Percentiles rank a stretch among this genome's conserved stretches.
phyloP scores from a whole-genome alignment of 1,140 invertebrate genomes.

The Trachelipus rathkii region DNA sequence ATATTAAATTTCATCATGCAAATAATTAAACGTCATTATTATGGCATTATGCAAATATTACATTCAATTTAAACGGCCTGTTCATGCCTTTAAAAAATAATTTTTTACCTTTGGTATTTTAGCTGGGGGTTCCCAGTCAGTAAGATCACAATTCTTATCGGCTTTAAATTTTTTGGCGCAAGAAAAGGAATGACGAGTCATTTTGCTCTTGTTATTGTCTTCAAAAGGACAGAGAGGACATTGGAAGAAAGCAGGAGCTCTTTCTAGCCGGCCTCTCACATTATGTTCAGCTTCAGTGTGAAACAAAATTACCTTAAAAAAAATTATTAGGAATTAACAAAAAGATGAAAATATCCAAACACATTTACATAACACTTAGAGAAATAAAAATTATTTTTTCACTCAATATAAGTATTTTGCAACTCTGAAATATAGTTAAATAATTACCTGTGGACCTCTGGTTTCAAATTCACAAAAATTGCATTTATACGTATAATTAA shows the following conservation, averaged over 20 bases:
- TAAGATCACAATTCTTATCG: slow-evolving; percentile 75
- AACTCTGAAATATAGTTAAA: no score
- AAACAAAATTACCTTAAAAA: slow-evolving; percentile 74
- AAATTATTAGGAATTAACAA: slow-evolving; percentile 52
- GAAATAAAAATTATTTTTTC: no score
- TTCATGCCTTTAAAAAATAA: no score
- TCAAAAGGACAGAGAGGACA: slow-evolving; percentile 92
- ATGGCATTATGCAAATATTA: neutral
- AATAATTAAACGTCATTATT: no score
- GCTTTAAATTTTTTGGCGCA: slow-evolving; percentile 87
- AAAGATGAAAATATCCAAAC: no score
- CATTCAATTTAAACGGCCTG: no score
- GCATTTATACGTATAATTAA: slow-evolving; percentile 65
- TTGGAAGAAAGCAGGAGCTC: slow-evolving; percentile 80
- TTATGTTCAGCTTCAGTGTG: slow-evolving; percentile 89
- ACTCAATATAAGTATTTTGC: no score
- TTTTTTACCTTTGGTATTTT: slow-evolving; percentile 65
- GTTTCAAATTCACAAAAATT: slow-evolving; percentile 82
- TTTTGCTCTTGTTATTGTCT: slow-evolving; percentile 88
- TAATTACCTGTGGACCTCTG: slow-evolving; percentile 73
- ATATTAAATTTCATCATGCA: no score
- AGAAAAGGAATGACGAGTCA: slow-evolving; percentile 79
- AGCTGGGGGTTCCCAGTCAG: slow-evolving; percentile 87
- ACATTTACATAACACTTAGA: no score
- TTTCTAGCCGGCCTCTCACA: slow-evolving; percentile 70